phyloP scores from a whole-genome alignment of 2,888 invertebrate species.

The Meiosimyza decipiens region DNA sequence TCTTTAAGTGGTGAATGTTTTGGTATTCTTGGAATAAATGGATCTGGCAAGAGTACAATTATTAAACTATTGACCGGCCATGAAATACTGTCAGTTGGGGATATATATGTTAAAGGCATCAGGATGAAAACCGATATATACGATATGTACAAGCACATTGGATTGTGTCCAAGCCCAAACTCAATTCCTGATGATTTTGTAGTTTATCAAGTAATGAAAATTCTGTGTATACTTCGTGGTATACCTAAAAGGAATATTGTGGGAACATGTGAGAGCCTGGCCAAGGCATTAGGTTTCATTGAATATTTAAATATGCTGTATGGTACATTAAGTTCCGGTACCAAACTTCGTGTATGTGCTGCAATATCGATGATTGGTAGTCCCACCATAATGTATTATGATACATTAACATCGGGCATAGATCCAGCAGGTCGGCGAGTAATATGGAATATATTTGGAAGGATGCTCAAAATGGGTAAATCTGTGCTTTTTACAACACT shows the following conservation, averaged over 20 bases:
- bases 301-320: constrained; percentile 73
- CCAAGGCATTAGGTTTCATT: constrained; percentile 70
- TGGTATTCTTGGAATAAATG: constrained; percentile 84
- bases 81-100: constrained; percentile 75
- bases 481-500: constrained; percentile 36
- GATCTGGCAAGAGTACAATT: constrained; percentile 87
- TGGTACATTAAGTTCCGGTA: constrained; percentile 76
- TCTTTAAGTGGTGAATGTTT: constrained; percentile 76
- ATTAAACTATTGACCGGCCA: constrained; percentile 92
- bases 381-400: constrained; percentile 76
- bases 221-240: constrained; percentile 75
- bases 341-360: constrained; percentile 78
- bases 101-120: constrained; percentile 74
- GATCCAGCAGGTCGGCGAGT: constrained; percentile 71
- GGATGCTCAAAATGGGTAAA: background rate
- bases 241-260: constrained; percentile 65
- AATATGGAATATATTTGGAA: constrained; percentile 76
- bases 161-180: constrained; percentile 82
- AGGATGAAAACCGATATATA: constrained; percentile 70
- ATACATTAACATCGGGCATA: constrained; percentile 73
- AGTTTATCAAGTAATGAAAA: constrained; percentile 74
- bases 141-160: constrained; percentile 71
- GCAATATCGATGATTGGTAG: constrained; percentile 77
- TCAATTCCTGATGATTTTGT: constrained; percentile 76
- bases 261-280: constrained; percentile 54